Evolutionary conservation across 2,113 vertebrate genomes (phyloP), one percentile per base, ranked within the genome.

Genomic region (Sander lucioperca): DNA sequence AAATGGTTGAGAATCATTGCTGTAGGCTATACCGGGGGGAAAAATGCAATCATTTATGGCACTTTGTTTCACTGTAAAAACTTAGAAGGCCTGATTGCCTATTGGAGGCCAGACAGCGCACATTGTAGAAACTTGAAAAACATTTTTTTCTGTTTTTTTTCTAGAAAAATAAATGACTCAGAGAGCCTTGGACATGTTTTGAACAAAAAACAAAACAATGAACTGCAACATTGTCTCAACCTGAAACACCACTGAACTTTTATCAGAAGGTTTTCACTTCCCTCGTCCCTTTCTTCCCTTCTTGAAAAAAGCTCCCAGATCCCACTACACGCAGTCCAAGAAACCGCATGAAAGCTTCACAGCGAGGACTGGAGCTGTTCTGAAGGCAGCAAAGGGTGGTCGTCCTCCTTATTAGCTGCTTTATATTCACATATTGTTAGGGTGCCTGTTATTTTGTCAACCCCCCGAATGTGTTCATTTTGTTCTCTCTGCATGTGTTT

Each of bases 401-500:
- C 18, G 21, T 71, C 61, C 43, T 74, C 54, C 75, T 85, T 71
- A 86, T 70, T 33, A 84, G 65, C 85, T 71, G 84, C 82, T 76
- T 88, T 73, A 86, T 79, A 72, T 61, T 62, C 84, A 62, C 72
- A 74, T 75, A 21, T 68, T 51, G 74, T 62, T 5, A 7, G 64
- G 74, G 59, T 21, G 64, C 39, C 25, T 57, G 63, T 85, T 73
- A 62, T 64, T 79, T 77, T 58, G 14, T 82, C 66, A 47, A 2
- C 48, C 39, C 59, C 39, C 56, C 3, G 2, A 78, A 74, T 45
- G 56, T 47, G 82, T 66, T 84, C 77, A 84, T 87, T 86, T 86
- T 80, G 79, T 79, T 90, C 63, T 80, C 86, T 18, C 86, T 67
- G 85, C 81, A 3, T 83, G 90, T 57, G 66, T 89, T 84, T 88